Evolutionary conservation across 2,797 vertebrate species (phyloP).

Genomic region (Sternotherus odoratus): DNA sequence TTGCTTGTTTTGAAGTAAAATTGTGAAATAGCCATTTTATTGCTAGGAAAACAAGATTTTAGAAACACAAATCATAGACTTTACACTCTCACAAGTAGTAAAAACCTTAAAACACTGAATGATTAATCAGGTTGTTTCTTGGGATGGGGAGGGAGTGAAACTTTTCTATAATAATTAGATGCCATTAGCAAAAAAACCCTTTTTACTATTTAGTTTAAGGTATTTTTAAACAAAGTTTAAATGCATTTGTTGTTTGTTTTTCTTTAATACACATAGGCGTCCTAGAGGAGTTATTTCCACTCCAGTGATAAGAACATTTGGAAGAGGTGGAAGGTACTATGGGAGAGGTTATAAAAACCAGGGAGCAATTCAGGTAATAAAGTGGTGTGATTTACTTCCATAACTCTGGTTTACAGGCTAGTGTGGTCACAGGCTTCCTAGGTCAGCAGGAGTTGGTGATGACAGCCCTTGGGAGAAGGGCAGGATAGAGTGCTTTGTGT

Average conservation of each 20-base stretch:
- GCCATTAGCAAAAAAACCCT: background rate
- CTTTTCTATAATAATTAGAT: background rate
- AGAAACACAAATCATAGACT: background rate
- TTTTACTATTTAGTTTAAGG: background rate
- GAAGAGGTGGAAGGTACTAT: slow-evolving; percentile 89
- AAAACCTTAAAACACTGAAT: background rate
- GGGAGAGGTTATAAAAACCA: slow-evolving; percentile 91
- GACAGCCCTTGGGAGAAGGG: background rate
- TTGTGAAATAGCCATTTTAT: background rate
- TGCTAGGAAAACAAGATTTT: background rate
- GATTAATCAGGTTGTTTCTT: background rate
- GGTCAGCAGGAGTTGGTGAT: background rate
- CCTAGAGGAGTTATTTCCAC: slow-evolving; percentile 94
- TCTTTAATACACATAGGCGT: slow-evolving; percentile 78
- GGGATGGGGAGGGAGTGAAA: background rate
- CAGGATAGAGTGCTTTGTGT: background rate
- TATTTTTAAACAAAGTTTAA: background rate
- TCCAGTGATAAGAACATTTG: slow-evolving; percentile 94
- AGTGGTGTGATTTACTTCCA: slow-evolving; percentile 47
- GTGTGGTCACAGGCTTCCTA: background rate
- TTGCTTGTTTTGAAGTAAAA: slow-evolving; percentile 4
- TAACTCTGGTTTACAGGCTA: slow-evolving; percentile 11
- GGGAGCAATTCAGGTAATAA: slow-evolving; percentile 87
- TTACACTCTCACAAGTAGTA: background rate
- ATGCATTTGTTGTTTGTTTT: slow-evolving; percentile 34